Conservation (phyloP, 2,113 vertebrate species). For the Phrynosoma blainvillii region DNA sequence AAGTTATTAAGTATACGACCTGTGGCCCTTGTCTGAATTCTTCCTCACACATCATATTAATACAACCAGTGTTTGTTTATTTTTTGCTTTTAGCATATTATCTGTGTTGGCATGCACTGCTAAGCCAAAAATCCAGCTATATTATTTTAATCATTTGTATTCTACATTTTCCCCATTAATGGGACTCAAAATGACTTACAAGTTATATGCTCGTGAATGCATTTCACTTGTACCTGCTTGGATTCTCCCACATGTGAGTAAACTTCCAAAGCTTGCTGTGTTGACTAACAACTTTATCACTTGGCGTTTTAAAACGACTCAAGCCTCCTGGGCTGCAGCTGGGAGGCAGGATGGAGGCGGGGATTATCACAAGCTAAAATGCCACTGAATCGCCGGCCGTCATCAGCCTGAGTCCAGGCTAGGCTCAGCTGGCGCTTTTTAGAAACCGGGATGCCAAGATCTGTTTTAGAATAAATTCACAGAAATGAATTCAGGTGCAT, state of each 20-base stretch:
- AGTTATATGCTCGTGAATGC: neutral
- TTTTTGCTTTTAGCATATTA: neutral
- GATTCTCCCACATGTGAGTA: neutral
- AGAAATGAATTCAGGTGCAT: neutral
- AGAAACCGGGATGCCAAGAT: no score
- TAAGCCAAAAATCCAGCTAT: neutral
- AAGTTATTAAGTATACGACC: neutral
- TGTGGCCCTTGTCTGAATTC: neutral
- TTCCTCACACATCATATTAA: slow-evolving; percentile 5
- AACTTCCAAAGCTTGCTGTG: neutral
- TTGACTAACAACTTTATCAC: neutral
- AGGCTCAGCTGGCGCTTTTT: no score
- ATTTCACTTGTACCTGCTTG: neutral
- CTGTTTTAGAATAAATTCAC: neutral
- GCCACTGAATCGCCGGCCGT: no score
- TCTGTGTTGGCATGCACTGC: neutral
- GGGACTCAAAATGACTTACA: no score
- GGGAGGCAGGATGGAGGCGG: no score
- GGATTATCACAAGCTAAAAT: no score
- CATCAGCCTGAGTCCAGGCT: no score
- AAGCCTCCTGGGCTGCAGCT: no score
- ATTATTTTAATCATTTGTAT: no score
- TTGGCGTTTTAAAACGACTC: neutral
- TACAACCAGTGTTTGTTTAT: neutral
- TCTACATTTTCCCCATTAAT: no score